Conservation (phyloP, 2,888 invertebrate species). For the Euclidia mi region DNA sequence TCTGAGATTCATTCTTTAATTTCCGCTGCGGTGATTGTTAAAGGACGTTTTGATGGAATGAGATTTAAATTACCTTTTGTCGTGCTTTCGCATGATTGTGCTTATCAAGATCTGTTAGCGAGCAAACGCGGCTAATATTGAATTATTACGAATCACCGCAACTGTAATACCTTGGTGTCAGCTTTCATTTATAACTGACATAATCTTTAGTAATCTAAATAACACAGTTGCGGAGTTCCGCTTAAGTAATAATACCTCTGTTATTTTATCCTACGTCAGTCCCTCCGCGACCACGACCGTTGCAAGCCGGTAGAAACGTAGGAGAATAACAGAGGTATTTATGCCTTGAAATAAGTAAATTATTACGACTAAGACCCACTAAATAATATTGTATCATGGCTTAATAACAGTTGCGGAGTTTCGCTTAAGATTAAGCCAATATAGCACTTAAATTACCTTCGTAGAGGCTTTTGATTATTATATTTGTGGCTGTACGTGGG, state of each 20-base stretch:
- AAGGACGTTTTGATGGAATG: slow-evolving; percentile 65
- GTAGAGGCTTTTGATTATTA: slow-evolving; percentile 16
- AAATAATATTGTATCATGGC: too few species aligned
- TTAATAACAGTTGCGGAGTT: too few species aligned
- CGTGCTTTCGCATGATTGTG: slow-evolving; percentile 70
- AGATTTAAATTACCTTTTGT: slow-evolving; percentile 77
- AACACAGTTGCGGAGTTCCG: slow-evolving; percentile 18
- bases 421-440: slow-evolving; percentile 5
- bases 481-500: slow-evolving; percentile 3
- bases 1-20: slow-evolving; percentile 73
- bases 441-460: slow-evolving; percentile 5
- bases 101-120: slow-evolving; percentile 64
- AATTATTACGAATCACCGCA: slow-evolving; percentile 37
- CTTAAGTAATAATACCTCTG: too few species aligned
- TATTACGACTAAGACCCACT: too few species aligned
- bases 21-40: slow-evolving; percentile 70
- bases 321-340: too few species aligned
- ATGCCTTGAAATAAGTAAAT: too few species aligned
- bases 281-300: too few species aligned
- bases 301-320: too few species aligned
- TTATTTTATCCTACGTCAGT: too few species aligned
- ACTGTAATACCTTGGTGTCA: slow-evolving; percentile 18
- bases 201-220: slow-evolving; percentile 20
- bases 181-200: slow-evolving; percentile 17
- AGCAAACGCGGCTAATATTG: slow-evolving; percentile 37